Evolutionary conservation across 2,797 vertebrate genomes (phyloP).

Genomic region (Siniperca scherzeri): DNA sequence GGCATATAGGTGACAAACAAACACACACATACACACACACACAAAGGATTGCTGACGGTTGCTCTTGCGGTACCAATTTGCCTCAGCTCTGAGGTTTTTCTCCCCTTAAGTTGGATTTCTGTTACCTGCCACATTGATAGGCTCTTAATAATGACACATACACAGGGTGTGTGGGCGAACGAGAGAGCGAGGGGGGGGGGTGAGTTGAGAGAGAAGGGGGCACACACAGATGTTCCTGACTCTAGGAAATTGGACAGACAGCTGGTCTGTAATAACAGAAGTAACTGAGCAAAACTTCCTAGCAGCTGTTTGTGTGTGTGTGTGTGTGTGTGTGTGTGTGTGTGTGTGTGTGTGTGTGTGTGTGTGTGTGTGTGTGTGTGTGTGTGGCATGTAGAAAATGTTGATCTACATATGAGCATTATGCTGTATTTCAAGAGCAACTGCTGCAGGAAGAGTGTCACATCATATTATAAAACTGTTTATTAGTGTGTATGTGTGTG

Average conservation of each 20-base stretch:
- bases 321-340: not conserved
- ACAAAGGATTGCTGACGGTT: slow-evolving; percentile 52
- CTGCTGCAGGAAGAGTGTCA: slow-evolving; percentile 7
- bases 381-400: slow-evolving; percentile 14
- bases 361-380: not conserved
- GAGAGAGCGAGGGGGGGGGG: not conserved
- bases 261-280: slow-evolving; percentile 75
- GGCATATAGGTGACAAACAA: slow-evolving; percentile 15
- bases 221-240: slow-evolving; percentile 66
- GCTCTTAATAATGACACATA: slow-evolving; percentile 64
- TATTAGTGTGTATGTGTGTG: slow-evolving; percentile 22
- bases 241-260: slow-evolving; percentile 67
- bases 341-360: slow-evolving; percentile 8
- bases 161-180: not conserved
- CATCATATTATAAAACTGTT: slow-evolving; percentile 8
- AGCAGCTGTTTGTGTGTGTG: slow-evolving; percentile 56
- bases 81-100: slow-evolving; percentile 32
- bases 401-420: slow-evolving; percentile 12
- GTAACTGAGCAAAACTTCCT: slow-evolving; percentile 67
- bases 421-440: not conserved
- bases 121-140: slow-evolving; percentile 62
- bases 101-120: slow-evolving; percentile 51
- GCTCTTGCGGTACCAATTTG: slow-evolving; percentile 45
- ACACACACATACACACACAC: slow-evolving; percentile 3
- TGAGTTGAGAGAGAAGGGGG: slow-evolving; percentile 6